These are phyloP conservation scores for Nematostella vectensis DNA, from an alignment of 92 coral and sea anemone genomes.

Conservation along the genomic window DNA sequence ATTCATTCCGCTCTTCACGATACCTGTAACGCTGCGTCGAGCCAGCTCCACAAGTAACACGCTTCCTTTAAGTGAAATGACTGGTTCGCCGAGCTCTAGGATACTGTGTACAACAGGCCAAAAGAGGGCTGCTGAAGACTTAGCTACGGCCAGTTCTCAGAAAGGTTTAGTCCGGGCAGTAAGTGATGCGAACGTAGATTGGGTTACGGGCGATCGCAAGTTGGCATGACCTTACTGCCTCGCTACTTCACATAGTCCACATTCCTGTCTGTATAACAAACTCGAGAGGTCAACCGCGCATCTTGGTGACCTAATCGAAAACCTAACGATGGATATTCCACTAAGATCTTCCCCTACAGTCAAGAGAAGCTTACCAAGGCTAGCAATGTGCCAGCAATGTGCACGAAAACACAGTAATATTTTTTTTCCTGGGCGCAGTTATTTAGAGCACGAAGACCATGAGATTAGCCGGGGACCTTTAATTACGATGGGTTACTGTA, in stretches of 20 bases:
- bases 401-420: no score
- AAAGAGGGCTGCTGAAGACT: neutral
- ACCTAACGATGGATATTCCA: neutral
- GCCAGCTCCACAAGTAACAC: no score
- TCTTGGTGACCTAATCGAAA: constrained; percentile 3
- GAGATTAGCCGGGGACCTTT: neutral
- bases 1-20: no score
- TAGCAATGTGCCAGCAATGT: no score
- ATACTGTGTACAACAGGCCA: neutral
- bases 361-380: no score
- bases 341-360: no score
- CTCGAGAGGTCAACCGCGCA: constrained; percentile 24
- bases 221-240: constrained; percentile 18
- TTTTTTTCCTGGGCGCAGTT: no score
- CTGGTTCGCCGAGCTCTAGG: no score
- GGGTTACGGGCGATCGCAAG: constrained; percentile 25
- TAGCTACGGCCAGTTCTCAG: neutral
- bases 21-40: no score
- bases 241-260: constrained; percentile 16
- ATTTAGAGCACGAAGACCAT: no score
- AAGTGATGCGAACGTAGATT: constrained; percentile 15
- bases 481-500: neutral
- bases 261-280: constrained; percentile 28
- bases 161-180: constrained; percentile 13
- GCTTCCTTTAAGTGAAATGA: no score